Conservation (phyloP, 2,888 invertebrate species). For the Sminthurides aquaticus region DNA sequence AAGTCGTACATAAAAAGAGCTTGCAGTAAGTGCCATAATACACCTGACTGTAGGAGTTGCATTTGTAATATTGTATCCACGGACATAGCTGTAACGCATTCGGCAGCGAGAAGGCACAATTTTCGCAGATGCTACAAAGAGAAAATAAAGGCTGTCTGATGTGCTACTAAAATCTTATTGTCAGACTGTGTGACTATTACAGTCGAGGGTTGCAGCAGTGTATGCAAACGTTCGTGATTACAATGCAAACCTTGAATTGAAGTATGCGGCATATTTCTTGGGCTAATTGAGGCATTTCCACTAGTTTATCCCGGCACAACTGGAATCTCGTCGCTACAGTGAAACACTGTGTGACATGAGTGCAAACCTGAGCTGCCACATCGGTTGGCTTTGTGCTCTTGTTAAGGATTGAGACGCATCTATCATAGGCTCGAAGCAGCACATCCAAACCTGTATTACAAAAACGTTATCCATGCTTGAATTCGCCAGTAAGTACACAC, state of each 20-base stretch:
- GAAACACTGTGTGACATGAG: constrained; percentile 82
- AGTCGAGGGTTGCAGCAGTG: too few relatives aligned
- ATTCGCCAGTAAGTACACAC: background rate
- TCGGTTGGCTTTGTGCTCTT: constrained; percentile 68
- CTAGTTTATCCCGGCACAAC: constrained; percentile 77
- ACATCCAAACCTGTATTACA: constrained; percentile 45
- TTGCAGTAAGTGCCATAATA: constrained; percentile 81
- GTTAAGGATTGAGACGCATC: constrained; percentile 86
- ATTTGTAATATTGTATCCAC: constrained; percentile 79
- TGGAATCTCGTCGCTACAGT: constrained; percentile 93
- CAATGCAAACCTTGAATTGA: constrained; percentile 70
- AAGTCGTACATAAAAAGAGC: constrained; percentile 93
- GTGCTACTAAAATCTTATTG: too few relatives aligned
- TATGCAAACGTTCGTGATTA: too few relatives aligned
- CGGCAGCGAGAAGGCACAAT: constrained; percentile 77
- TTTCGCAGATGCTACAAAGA: constrained; percentile 65
- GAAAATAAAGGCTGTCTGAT: background rate
- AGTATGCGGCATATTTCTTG: constrained; percentile 77
- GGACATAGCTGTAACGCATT: constrained; percentile 79
- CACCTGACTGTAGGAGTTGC: constrained; percentile 74
- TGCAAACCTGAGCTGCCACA: constrained; percentile 82
- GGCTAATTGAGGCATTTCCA: constrained; percentile 77
- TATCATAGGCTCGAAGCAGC: constrained; percentile 79
- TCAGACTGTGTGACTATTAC: too few relatives aligned
- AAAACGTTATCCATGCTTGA: background rate